A percentile compares a stretch with the other conserved stretches of the same genome.
Conservation (phyloP, 2,888 invertebrate genomes). For the Kryphioiulus occultus region DNA sequence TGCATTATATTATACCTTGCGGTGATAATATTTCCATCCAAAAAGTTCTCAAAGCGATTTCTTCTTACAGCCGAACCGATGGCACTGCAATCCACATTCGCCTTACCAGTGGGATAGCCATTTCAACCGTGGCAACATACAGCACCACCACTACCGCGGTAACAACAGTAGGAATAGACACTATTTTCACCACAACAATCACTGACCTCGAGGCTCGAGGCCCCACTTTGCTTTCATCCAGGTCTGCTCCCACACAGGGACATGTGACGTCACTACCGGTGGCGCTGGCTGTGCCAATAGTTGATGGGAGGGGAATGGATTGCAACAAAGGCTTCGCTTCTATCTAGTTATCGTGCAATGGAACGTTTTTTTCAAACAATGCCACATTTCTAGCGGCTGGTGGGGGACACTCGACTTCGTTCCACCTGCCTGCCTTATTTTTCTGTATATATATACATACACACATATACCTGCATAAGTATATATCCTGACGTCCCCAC, state of each 20-base stretch:
- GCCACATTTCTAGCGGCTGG: constrained; percentile 35
- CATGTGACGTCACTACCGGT: background rate
- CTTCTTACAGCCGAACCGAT: constrained; percentile 9
- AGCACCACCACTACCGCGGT: constrained; percentile 22
- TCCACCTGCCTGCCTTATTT: constrained; percentile 31
- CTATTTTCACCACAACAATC: constrained; percentile 41
- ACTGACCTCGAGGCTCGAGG: constrained; percentile 12
- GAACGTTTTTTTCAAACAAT: constrained; percentile 28
- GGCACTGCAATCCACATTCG: constrained; percentile 37
- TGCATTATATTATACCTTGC: no score
- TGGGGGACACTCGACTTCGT: constrained; percentile 31
- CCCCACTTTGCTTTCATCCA: background rate
- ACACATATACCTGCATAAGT: constrained; percentile 32
- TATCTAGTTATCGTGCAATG: constrained; percentile 35
- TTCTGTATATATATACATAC: constrained; percentile 35
- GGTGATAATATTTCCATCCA: no score
- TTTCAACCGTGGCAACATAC: constrained; percentile 42
- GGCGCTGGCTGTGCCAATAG: background rate
- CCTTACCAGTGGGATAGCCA: constrained; percentile 49
- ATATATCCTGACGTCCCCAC: constrained; percentile 2
- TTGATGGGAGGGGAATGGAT: background rate
- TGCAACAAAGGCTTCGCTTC: constrained; percentile 9
- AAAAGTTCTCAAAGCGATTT: background rate
- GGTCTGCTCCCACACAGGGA: background rate
- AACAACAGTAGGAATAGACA: constrained; percentile 27